These are phyloP conservation scores for Grantiella picta DNA, from an alignment of 2,113 vertebrate genomes.

Conservation along the genomic window DNA sequence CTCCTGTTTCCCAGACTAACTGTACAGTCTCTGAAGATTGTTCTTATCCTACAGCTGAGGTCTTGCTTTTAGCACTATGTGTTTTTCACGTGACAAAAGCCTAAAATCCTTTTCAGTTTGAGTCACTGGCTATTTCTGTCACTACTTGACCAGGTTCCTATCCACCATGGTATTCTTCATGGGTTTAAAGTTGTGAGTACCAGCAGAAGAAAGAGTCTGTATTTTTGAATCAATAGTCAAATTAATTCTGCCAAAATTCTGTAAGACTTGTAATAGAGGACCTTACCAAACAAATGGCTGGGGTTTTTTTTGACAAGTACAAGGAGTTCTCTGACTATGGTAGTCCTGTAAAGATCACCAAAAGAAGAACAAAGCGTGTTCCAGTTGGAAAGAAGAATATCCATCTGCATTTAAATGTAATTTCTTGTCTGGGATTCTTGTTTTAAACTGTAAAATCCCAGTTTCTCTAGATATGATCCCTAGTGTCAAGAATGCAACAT, in stretches of 20 bases:
- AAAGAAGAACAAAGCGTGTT: background rate
- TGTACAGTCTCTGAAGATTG: background rate
- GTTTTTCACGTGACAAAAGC: background rate
- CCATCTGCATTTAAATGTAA: background rate
- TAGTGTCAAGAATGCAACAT: background rate
- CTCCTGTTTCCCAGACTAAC: background rate
- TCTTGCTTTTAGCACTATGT: background rate
- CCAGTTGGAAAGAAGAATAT: background rate
- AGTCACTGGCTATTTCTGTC: background rate
- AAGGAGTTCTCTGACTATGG: background rate
- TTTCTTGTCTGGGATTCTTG: background rate
- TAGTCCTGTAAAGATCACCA: background rate
- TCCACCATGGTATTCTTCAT: background rate
- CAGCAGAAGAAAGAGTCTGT: background rate
- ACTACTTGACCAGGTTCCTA: background rate
- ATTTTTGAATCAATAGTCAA: background rate
- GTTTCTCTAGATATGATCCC: background rate
- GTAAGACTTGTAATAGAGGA: background rate
- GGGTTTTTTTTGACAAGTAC: background rate
- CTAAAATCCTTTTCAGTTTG: background rate
- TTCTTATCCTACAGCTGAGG: background rate
- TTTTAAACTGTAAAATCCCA: background rate
- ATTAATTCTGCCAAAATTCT: background rate
- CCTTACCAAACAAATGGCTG: background rate
- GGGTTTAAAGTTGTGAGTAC: background rate